Conservation (phyloP, 1,140 invertebrate species). For the Drosophila lacteicornis region DNA sequence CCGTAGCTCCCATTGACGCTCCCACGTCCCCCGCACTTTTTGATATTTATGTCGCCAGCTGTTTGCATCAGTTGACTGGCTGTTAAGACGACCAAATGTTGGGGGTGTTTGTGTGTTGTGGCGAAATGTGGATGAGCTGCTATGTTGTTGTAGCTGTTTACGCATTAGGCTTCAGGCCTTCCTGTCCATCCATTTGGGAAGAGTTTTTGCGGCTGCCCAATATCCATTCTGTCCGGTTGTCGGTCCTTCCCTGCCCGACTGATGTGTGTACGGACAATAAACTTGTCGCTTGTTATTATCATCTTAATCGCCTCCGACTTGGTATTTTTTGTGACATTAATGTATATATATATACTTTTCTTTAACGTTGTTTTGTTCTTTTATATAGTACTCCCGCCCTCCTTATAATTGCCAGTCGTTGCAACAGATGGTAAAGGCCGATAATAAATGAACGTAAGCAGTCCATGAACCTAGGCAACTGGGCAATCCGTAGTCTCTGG, state of each 20-base stretch:
- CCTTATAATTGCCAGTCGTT: conserved; percentile 76
- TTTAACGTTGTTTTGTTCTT: neutral
- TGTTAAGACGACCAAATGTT: conserved; percentile 75
- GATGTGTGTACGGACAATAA: conserved; percentile 72
- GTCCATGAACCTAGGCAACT: conserved; percentile 35
- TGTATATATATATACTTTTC: conserved; percentile 45
- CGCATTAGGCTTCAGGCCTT: conserved; percentile 74
- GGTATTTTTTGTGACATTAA: conserved; percentile 52
- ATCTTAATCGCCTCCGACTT: conserved; percentile 79
- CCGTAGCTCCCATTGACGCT: conserved; percentile 18
- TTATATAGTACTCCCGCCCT: conserved; percentile 37
- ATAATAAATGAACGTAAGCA: conserved; percentile 66
- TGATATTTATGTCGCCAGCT: conserved; percentile 82
- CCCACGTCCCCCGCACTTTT: conserved; percentile 12
- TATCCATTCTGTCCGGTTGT: conserved; percentile 29
- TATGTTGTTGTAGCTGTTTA: conserved; percentile 51
- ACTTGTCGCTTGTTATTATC: conserved; percentile 83
- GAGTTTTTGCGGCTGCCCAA: conserved; percentile 60
- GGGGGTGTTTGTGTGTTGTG: conserved; percentile 47
- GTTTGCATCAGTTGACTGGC: conserved; percentile 81
- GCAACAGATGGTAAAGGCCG: conserved; percentile 65
- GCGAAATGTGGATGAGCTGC: conserved; percentile 14
- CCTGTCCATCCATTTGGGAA: conserved; percentile 27
- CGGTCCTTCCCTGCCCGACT: conserved; percentile 20
- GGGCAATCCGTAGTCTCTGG: conserved; percentile 43